phyloP scores from a whole-genome alignment of 2,113 vertebrate species.

The Coregonus clupeaformis region DNA sequence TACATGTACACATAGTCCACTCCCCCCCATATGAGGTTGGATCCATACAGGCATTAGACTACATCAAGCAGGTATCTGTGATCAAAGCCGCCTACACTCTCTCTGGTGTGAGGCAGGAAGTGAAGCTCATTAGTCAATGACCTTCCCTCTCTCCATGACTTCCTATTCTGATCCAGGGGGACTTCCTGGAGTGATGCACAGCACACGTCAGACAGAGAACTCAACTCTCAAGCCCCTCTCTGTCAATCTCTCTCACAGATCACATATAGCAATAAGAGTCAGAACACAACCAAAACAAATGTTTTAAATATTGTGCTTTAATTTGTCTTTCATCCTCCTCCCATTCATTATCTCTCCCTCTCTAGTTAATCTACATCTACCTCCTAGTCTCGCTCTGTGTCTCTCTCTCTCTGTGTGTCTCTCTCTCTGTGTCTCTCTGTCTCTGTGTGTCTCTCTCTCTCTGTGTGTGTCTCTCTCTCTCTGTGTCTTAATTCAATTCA shows the following conservation, averaged over 20 bases:
- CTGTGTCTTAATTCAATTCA: no score
- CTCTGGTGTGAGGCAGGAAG: constrained; percentile 47
- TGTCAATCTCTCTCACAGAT: background rate
- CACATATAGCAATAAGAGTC: background rate
- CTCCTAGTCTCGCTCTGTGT: no score
- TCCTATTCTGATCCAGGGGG: constrained; percentile 72
- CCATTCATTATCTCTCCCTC: constrained; percentile 1
- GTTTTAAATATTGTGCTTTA: no score
- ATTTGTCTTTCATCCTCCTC: background rate
- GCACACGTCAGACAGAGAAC: background rate
- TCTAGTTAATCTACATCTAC: no score
- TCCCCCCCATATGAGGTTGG: background rate
- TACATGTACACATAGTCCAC: background rate
- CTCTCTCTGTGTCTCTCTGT: background rate
- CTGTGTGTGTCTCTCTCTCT: constrained; percentile 58
- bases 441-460: no score
- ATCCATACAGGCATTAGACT: background rate
- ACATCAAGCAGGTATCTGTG: background rate
- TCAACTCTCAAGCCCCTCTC: background rate
- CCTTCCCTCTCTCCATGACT: constrained; percentile 80
- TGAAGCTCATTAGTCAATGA: constrained; percentile 75
- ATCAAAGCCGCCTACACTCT: background rate
- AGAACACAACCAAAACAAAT: background rate
- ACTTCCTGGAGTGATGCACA: constrained; percentile 68
- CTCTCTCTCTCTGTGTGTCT: constrained; percentile 54